These are phyloP conservation scores for Ophion costatus DNA, from an alignment of 2,888 invertebrate genomes.

Conservation along the genomic window DNA sequence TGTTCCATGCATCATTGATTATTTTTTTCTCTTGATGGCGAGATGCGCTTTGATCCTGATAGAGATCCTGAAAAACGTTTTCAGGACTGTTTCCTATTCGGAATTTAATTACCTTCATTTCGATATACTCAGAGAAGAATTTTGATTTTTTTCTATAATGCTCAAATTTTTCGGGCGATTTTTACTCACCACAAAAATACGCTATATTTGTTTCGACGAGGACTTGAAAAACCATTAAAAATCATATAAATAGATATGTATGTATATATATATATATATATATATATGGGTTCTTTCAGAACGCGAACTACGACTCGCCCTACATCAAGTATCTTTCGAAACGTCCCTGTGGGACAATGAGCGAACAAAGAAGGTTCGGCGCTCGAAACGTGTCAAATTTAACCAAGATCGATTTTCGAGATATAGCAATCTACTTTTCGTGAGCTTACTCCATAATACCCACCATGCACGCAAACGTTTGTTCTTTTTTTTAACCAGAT, in stretches of 20 bases:
- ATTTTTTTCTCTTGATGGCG: no score
- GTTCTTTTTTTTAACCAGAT: background rate
- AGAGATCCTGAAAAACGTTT: no score
- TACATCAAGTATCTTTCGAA: background rate
- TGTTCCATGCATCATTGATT: no score
- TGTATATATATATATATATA: no score
- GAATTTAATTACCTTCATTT: background rate
- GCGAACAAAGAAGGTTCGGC: background rate
- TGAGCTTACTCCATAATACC: background rate
- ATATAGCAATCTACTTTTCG: background rate
- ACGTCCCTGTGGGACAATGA: slow-evolving; percentile 1
- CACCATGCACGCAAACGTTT: background rate
- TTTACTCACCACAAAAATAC: background rate
- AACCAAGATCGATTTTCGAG: background rate
- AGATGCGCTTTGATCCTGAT: no score
- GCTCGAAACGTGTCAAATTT: slow-evolving; percentile 3
- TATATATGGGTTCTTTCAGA: no score
- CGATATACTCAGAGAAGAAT: background rate
- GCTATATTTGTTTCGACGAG: background rate
- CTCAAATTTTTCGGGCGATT: background rate
- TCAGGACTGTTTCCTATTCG: background rate
- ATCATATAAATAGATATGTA: background rate
- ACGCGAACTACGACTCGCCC: background rate
- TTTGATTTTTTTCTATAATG: background rate
- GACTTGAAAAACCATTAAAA: background rate